Conservation (phyloP, 2,113 vertebrate species). For the Meriones unguiculatus region DNA sequence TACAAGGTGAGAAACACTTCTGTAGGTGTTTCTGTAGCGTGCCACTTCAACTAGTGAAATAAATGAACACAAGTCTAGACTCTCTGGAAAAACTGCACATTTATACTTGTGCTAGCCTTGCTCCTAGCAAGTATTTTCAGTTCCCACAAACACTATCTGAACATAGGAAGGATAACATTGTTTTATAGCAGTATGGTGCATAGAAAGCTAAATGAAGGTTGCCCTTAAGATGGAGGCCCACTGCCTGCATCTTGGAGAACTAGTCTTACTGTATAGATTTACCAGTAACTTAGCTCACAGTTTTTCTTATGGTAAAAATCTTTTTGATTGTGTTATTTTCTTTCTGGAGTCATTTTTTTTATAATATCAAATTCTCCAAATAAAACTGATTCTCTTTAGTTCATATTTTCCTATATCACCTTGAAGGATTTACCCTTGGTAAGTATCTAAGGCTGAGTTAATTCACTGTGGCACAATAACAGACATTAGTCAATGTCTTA, state of each 20-base stretch:
- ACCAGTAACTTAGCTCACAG: neutral
- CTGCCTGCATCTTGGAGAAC: neutral
- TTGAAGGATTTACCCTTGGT: neutral
- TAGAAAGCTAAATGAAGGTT: neutral
- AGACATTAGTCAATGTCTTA: neutral
- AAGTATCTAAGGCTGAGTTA: neutral
- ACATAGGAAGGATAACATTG: neutral
- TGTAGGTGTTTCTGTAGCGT: neutral
- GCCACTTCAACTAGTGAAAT: neutral
- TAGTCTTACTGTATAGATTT: neutral
- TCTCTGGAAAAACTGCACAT: neutral
- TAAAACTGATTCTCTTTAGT: neutral
- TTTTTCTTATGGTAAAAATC: neutral
- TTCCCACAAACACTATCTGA: neutral
- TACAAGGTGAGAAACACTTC: neutral
- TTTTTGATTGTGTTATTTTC: neutral
- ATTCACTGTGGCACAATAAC: neutral
- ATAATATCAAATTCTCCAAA: neutral
- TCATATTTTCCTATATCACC: neutral
- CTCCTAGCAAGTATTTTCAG: neutral
- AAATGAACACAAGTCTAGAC: neutral
- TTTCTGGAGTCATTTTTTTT: neutral
- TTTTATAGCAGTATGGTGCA: neutral
- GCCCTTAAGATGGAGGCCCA: no score
- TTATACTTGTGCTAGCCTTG: neutral